Evolutionary conservation across 1,140 invertebrate genomes (phyloP).

Genomic region (Drosophila pandora): DNA sequence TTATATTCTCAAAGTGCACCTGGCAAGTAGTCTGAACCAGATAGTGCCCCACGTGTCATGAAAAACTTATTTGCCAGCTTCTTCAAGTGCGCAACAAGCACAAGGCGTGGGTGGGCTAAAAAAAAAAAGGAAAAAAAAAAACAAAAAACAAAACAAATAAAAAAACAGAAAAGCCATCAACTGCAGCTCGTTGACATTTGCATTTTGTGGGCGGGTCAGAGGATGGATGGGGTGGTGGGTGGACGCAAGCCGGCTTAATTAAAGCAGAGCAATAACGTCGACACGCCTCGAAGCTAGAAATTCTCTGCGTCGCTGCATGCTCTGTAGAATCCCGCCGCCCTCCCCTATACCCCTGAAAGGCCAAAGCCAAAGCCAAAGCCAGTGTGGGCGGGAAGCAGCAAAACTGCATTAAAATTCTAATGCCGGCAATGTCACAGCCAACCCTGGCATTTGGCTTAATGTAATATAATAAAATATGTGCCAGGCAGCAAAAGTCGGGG

Average conservation of each 20-base stretch:
- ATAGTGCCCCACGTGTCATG: slow-evolving; percentile 14
- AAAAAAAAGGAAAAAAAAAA: slow-evolving; percentile 4
- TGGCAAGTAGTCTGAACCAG: slow-evolving; percentile 27
- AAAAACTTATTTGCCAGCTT: slow-evolving; percentile 12
- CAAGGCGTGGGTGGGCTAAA: slow-evolving; percentile 34
- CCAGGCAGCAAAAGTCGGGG: neutral
- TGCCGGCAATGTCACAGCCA: slow-evolving; percentile 69
- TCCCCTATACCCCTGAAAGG: neutral
- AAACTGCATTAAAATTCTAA: slow-evolving; percentile 67
- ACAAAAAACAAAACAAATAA: neutral
- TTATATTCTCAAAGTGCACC: neutral
- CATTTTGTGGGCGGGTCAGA: slow-evolving; percentile 35
- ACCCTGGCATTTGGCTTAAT: slow-evolving; percentile 20
- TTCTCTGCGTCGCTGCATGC: slow-evolving; percentile 27
- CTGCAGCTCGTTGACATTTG: slow-evolving; percentile 61
- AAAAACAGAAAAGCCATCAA: neutral
- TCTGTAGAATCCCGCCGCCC: neutral
- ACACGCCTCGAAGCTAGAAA: slow-evolving; percentile 63
- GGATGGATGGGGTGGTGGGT: neutral
- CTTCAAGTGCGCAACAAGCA: slow-evolving; percentile 64
- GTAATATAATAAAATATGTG: slow-evolving; percentile 12
- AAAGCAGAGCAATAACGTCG: slow-evolving; percentile 63
- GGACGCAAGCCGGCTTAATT: slow-evolving; percentile 58
- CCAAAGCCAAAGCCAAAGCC: slow-evolving; percentile 1
- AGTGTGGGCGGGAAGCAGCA: slow-evolving; percentile 58